Percentiles rank a stretch among this genome's conserved stretches.
Evolutionary conservation across 2,797 vertebrate species (phyloP).

Genomic region (Halcyon badia): DNA sequence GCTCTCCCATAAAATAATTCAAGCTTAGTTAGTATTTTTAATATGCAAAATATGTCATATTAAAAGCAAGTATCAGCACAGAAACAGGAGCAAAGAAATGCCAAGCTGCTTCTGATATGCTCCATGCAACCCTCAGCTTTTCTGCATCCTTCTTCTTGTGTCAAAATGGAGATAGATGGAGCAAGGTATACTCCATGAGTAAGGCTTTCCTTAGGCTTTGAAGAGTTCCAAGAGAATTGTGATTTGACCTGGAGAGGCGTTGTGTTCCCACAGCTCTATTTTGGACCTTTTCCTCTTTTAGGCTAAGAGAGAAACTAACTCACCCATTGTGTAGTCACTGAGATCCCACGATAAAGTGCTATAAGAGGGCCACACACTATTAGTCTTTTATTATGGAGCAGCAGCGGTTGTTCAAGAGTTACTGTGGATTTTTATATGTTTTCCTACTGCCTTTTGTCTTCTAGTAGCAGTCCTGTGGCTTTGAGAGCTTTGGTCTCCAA

Average conservation of each 20-base stretch:
- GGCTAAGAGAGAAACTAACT: conserved; percentile 8
- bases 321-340: background rate
- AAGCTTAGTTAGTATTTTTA: background rate
- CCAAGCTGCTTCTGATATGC: fast-evolving
- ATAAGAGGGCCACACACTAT: background rate
- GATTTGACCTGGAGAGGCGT: background rate
- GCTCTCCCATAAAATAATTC: background rate
- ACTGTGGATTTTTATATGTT: conserved; percentile 35
- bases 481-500: background rate
- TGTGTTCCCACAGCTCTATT: conserved; percentile 19
- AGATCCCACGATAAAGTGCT: conserved; percentile 13
- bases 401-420: conserved; percentile 31
- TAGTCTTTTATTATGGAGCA: background rate
- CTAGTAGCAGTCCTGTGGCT: conserved; percentile 31
- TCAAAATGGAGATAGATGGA: background rate
- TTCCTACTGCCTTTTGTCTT: conserved; percentile 53
- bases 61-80: background rate
- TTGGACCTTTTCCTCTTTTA: conserved; percentile 7
- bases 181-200: background rate
- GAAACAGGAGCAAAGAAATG: background rate
- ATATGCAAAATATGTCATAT: background rate
- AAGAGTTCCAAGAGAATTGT: background rate
- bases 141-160: background rate
- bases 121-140: fast-evolving
- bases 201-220: background rate